Conservation (phyloP, 2,113 vertebrate species). For the Peucedramus taeniatus region DNA sequence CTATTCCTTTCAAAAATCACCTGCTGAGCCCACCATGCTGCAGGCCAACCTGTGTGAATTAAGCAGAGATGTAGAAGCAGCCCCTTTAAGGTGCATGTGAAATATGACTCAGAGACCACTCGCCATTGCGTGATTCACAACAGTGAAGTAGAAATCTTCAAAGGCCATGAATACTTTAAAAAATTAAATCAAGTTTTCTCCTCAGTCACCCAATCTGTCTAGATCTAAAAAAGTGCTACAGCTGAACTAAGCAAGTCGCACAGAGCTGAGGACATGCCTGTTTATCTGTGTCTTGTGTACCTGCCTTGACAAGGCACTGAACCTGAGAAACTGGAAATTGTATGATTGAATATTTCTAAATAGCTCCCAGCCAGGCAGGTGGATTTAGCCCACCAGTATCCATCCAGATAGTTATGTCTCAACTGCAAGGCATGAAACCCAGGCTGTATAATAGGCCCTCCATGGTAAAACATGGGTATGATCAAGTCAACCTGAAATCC, state of each 20-base stretch:
- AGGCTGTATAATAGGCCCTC: not conserved
- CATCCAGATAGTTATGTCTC: not conserved
- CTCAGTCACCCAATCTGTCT: not conserved
- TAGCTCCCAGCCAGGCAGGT: not conserved
- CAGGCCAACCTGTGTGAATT: not conserved
- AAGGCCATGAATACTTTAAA: not conserved
- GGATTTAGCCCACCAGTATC: not conserved
- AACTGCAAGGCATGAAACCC: not conserved
- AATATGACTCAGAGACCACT: not conserved
- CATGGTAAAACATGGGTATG: too few relatives aligned
- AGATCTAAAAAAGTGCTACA: not conserved
- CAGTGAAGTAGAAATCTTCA: not conserved
- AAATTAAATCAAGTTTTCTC: not conserved
- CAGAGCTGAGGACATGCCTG: not conserved
- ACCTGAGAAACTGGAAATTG: not conserved
- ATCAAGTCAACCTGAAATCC: not conserved
- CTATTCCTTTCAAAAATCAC: not conserved
- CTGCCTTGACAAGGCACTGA: not conserved
- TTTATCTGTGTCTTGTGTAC: not conserved
- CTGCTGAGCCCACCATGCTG: not conserved
- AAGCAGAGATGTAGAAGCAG: not conserved
- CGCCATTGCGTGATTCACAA: fast-evolving
- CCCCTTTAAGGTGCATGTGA: not conserved
- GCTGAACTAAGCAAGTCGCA: not conserved
- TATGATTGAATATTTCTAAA: not conserved